These are phyloP conservation scores for Ips typographus DNA, from an alignment of 1,140 invertebrate genomes.

Conservation along the genomic window DNA sequence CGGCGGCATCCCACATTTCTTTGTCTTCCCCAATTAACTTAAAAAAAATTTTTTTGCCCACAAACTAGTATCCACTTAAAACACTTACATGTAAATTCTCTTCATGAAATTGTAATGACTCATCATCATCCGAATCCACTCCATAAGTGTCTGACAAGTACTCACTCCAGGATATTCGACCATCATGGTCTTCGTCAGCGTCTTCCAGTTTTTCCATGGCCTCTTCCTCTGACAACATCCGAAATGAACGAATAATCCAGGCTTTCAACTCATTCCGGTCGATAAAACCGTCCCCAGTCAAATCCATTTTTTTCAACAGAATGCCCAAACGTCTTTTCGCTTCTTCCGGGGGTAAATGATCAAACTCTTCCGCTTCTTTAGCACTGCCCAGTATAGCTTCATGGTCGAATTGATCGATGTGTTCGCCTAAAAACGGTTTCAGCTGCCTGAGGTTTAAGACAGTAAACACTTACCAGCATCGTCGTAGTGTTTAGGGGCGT, in stretches of 20 bases:
- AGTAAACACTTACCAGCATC: conserved; percentile 54
- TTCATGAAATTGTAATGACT: conserved; percentile 38
- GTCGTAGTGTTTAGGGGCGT: conserved; percentile 64
- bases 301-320: conserved; percentile 88
- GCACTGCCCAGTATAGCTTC: conserved; percentile 82
- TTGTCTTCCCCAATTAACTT: conserved; percentile 77
- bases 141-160: conserved; percentile 83
- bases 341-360: conserved; percentile 83
- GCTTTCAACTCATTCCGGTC: conserved; percentile 81
- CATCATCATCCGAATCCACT: conserved; percentile 57
- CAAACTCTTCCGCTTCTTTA: conserved; percentile 91
- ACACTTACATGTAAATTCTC: conserved; percentile 41
- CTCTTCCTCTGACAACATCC: conserved; percentile 87
- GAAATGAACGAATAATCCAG: conserved; percentile 93
- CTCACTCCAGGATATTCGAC: conserved; percentile 83
- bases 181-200: conserved; percentile 82
- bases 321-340: conserved; percentile 77
- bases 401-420: conserved; percentile 89
- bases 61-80: conserved; percentile 7
- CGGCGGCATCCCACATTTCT: conserved; percentile 83
- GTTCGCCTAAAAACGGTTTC: conserved; percentile 56
- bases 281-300: conserved; percentile 71
- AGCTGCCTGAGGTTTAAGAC: background rate
- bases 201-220: conserved; percentile 83
- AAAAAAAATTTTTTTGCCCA: conserved; percentile 10